These are phyloP conservation scores for Euplagia quadripunctaria DNA, from an alignment of 2,888 invertebrate genomes.

Conservation along the genomic window DNA sequence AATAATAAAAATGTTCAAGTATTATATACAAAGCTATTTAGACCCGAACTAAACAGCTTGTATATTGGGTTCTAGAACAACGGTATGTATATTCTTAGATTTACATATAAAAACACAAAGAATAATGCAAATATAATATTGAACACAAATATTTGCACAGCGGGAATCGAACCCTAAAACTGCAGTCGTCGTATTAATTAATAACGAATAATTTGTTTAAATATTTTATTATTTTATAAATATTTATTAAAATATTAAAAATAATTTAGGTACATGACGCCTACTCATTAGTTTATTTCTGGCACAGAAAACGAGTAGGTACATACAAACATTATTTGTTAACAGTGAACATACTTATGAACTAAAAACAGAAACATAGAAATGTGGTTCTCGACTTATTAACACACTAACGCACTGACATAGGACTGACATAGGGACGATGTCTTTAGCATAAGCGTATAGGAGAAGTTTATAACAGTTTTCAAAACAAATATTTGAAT, in stretches of 20 bases:
- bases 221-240: neutral
- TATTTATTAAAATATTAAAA: neutral
- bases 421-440: neutral
- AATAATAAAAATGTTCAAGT: neutral
- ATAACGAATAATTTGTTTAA: neutral
- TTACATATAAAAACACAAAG: neutral
- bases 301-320: neutral
- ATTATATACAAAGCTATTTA: neutral
- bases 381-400: neutral
- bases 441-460: no score
- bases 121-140: neutral
- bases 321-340: neutral
- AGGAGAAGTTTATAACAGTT: neutral
- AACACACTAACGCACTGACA: neutral
- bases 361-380: neutral
- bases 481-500: neutral
- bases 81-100: no score
- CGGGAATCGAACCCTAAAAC: neutral
- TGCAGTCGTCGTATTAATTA: neutral
- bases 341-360: neutral
- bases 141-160: neutral
- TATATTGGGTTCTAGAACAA: neutral
- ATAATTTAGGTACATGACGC: neutral
- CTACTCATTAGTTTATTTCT: neutral
- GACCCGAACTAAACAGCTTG: no score